phyloP scores from a whole-genome alignment of 2,888 invertebrate species.

The Teleogryllus oceanicus region DNA sequence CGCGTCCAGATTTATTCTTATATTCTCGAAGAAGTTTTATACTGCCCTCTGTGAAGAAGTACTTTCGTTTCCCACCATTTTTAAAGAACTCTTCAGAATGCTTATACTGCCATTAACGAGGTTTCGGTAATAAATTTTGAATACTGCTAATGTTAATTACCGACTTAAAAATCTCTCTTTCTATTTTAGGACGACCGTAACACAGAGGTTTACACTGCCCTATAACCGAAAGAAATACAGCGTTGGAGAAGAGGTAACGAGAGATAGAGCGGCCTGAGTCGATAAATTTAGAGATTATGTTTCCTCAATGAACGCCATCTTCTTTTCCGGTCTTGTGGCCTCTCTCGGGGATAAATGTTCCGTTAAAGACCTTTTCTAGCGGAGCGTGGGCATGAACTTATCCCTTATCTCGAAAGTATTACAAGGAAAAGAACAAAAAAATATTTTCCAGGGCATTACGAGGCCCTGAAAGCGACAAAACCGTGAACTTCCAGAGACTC shows the following conservation, averaged over 20 bases:
- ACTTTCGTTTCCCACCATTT: not conserved
- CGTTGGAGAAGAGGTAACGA: not conserved
- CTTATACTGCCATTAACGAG: conserved; percentile 18
- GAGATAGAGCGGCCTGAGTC: not conserved
- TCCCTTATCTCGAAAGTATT: no score
- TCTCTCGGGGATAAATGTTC: no score
- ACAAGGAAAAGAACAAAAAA: no score
- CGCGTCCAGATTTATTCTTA: conserved; percentile 7
- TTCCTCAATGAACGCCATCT: not conserved
- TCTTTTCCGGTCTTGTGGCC: not conserved
- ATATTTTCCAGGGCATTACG: no score
- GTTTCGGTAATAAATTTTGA: conserved; percentile 7
- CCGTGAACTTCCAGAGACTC: no score
- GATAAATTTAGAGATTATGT: conserved; percentile 12
- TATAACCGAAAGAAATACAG: not conserved
- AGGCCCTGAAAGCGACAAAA: no score
- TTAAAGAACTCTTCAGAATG: conserved; percentile 2
- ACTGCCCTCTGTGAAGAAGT: not conserved
- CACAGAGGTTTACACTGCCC: not conserved
- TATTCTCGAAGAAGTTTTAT: conserved; percentile 9
- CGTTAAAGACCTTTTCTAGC: no score
- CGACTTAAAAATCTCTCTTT: not conserved
- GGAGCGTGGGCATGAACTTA: no score
- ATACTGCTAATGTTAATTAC: conserved; percentile 9
- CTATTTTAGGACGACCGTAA: not conserved